Conservation (phyloP, 2,888 invertebrate species). For the Sclerodermus sp. region DNA sequence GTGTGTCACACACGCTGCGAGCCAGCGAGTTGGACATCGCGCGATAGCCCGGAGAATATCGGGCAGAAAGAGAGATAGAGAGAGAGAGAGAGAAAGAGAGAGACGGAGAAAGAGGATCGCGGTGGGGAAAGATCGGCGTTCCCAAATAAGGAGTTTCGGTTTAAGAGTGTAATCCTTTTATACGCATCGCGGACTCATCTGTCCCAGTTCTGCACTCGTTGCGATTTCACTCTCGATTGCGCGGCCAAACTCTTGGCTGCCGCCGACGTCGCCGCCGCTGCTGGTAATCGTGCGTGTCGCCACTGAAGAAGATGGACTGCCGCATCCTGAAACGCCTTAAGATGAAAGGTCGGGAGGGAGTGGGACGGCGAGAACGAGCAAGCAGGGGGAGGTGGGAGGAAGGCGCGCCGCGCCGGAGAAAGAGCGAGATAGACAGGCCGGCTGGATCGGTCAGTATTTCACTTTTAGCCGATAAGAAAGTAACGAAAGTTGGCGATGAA, state of each 20-base stretch:
- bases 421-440: constrained; percentile 19
- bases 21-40: background rate
- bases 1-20: no score
- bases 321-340: no score
- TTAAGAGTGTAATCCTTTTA: constrained; percentile 7
- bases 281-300: constrained; percentile 15
- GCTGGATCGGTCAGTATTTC: constrained; percentile 35
- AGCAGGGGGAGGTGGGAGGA: no score
- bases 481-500: constrained; percentile 51
- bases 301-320: constrained; percentile 6
- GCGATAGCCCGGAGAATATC: background rate
- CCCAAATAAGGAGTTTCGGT: background rate
- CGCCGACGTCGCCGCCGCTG: constrained; percentile 7
- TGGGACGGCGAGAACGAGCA: no score
- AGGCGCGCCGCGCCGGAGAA: no score
- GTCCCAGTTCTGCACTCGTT: constrained; percentile 10
- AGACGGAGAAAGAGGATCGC: no score
- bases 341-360: no score
- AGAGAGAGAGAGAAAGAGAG: no score
- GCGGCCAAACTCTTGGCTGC: constrained; percentile 7
- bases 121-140: no score
- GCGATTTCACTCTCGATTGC: constrained; percentile 33
- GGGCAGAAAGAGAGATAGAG: no score
- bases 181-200: constrained; percentile 1
- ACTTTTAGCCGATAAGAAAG: constrained; percentile 50